Percentiles rank a stretch among this genome's conserved stretches.
phyloP scores from a whole-genome alignment of 2,888 invertebrate species.

The Nezara viridula region DNA sequence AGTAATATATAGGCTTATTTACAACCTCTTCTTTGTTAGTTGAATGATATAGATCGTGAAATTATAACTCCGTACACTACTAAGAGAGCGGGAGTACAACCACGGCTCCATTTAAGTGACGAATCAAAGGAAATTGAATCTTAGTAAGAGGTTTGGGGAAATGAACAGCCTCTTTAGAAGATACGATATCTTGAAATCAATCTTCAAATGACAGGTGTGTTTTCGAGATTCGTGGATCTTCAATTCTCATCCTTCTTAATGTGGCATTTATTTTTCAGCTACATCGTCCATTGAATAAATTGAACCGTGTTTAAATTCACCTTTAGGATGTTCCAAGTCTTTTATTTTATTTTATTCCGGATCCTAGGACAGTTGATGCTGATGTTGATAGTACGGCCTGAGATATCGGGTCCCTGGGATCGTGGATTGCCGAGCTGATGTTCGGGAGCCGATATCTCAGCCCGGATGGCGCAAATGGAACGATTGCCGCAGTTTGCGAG shows the following conservation, averaged over 20 bases:
- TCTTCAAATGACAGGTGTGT: neutral
- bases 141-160: neutral
- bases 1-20: too few species aligned
- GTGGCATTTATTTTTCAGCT: neutral
- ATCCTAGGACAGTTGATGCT: too few species aligned
- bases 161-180: constrained; percentile 6
- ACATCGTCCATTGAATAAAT: neutral
- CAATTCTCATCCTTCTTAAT: neutral
- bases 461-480: constrained; percentile 8
- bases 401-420: neutral
- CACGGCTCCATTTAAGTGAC: neutral
- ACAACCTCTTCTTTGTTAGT: neutral
- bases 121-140: neutral
- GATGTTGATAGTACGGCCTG: neutral
- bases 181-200: constrained; percentile 9
- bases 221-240: neutral
- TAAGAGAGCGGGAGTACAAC: too few species aligned
- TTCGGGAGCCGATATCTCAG: neutral
- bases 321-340: neutral
- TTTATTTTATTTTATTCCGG: neutral
- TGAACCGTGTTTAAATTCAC: neutral
- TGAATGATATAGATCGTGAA: too few species aligned
- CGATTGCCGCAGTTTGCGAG: constrained; percentile 15
- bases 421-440: neutral
- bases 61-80: too few species aligned